Conservation (phyloP, 2,797 vertebrate genomes). For the Hyperoplus lanceolatus region DNA sequence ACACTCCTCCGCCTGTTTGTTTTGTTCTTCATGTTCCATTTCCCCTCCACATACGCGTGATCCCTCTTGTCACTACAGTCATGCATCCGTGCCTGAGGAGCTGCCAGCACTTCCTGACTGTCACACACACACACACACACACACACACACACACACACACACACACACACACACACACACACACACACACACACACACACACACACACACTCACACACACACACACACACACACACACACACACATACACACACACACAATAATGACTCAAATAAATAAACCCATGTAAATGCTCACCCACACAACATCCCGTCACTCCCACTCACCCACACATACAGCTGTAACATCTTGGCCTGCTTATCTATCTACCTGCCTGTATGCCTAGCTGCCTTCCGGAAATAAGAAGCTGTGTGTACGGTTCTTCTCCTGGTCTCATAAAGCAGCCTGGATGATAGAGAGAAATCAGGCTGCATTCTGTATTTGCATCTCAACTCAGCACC, state of each 20-base stretch:
- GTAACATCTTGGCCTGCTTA: conserved; percentile 45
- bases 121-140: conserved; percentile 7
- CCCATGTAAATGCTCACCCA: conserved; percentile 41
- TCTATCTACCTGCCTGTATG: conserved; percentile 45
- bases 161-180: background rate
- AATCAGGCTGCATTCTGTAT: background rate
- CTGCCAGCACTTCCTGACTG: conserved; percentile 55
- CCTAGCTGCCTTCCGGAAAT: conserved; percentile 30
- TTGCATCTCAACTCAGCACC: background rate
- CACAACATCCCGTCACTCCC: conserved; percentile 21
- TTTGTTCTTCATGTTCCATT: conserved; percentile 82
- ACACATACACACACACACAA: conserved; percentile 29
- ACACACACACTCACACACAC: conserved; percentile 32
- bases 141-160: conserved; percentile 23
- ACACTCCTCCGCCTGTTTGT: conserved; percentile 63
- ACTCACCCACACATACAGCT: conserved; percentile 18
- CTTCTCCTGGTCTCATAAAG: conserved; percentile 23
- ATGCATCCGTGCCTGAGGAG: conserved; percentile 67
- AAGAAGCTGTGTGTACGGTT: conserved; percentile 40
- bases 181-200: conserved; percentile 19
- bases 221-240: conserved; percentile 3
- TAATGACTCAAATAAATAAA: conserved; percentile 57
- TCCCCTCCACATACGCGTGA: conserved; percentile 71
- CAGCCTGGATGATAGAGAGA: background rate
- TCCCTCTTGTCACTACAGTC: conserved; percentile 71